A percentile compares a stretch with the other conserved stretches of the same genome.
Conservation (phyloP, 2,888 invertebrate species). For the Aporophyla lueneburgensis region DNA sequence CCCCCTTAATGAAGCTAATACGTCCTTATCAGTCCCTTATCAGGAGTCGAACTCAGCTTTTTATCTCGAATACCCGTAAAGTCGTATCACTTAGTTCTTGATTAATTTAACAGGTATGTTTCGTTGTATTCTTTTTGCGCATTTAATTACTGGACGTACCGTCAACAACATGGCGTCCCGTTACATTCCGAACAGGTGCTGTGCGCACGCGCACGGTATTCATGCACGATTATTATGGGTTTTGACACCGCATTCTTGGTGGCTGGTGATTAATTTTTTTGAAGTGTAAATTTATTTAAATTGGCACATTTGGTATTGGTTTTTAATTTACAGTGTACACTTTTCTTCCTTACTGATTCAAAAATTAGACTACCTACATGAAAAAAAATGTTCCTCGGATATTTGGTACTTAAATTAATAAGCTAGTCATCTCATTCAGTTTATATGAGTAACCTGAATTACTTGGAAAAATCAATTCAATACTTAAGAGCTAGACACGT, state of each 20-base stretch:
- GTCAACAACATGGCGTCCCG: constrained; percentile 70
- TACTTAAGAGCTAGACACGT: constrained; percentile 16
- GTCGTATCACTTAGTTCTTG: constrained; percentile 62
- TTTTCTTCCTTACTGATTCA: background rate
- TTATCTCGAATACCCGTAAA: constrained; percentile 46
- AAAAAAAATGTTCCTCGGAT: background rate
- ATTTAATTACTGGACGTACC: constrained; percentile 61
- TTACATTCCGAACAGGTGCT: constrained; percentile 77
- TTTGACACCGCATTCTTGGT: constrained; percentile 64
- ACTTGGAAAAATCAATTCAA: constrained; percentile 32
- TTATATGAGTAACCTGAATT: constrained; percentile 20
- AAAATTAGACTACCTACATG: rapidly evolving
- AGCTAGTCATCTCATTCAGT: background rate
- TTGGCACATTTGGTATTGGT: constrained; percentile 17
- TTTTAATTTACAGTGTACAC: background rate
- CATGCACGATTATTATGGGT: constrained; percentile 61
- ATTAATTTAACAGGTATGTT: constrained; percentile 72
- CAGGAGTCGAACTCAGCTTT: constrained; percentile 27
- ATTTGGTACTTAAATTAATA: background rate
- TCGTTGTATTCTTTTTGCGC: constrained; percentile 58
- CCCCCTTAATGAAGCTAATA: constrained; percentile 40
- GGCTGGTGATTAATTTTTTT: constrained; percentile 47
- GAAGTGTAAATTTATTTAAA: constrained; percentile 52
- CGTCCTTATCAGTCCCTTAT: constrained; percentile 32
- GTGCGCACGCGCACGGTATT: constrained; percentile 69